Evolutionary conservation across 1,140 invertebrate genomes (phyloP).

Genomic region (Drosophila orosa): DNA sequence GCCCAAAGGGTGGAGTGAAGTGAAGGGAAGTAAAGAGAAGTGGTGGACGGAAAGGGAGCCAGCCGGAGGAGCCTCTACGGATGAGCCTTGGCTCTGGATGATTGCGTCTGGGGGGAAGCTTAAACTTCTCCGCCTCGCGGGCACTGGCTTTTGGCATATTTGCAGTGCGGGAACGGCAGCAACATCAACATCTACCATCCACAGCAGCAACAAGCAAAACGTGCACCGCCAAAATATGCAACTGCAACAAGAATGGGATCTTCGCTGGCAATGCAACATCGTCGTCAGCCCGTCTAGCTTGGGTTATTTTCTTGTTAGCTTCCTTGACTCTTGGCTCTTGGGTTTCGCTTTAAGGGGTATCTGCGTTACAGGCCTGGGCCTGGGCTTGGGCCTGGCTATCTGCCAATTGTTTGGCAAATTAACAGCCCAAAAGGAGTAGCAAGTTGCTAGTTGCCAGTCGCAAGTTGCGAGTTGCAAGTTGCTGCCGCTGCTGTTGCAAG

Average conservation of each 20-base stretch:
- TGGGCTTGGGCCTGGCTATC: slow-evolving; percentile 73
- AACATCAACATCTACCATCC: slow-evolving; percentile 35
- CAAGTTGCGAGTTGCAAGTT: slow-evolving; percentile 16
- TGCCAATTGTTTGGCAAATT: slow-evolving; percentile 81
- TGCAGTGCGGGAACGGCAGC: slow-evolving; percentile 61
- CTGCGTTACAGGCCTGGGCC: slow-evolving; percentile 5
- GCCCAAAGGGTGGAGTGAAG: slow-evolving; percentile 25
- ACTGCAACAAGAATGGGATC: slow-evolving; percentile 60
- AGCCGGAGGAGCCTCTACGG: slow-evolving; percentile 10
- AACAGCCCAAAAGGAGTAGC: slow-evolving; percentile 71
- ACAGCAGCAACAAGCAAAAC: slow-evolving; percentile 51
- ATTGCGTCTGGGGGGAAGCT: slow-evolving; percentile 37
- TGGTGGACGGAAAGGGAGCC: slow-evolving; percentile 1
- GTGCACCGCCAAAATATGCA: slow-evolving; percentile 58
- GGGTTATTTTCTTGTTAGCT: slow-evolving; percentile 71
- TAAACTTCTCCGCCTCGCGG: slow-evolving; percentile 36
- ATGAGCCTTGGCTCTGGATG: slow-evolving; percentile 46
- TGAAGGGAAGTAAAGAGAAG: neutral
- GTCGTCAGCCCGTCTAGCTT: slow-evolving; percentile 77
- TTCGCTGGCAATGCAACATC: slow-evolving; percentile 40
- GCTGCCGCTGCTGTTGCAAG: slow-evolving; percentile 33
- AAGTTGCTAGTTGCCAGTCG: slow-evolving; percentile 18
- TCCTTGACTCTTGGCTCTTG: slow-evolving; percentile 29
- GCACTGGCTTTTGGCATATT: slow-evolving; percentile 68
- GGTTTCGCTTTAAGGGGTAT: slow-evolving; percentile 10